Base-by-base conservation (phyloP, 2,113 vertebrate genomes). In the Trematocara stigmaticum region DNA sequence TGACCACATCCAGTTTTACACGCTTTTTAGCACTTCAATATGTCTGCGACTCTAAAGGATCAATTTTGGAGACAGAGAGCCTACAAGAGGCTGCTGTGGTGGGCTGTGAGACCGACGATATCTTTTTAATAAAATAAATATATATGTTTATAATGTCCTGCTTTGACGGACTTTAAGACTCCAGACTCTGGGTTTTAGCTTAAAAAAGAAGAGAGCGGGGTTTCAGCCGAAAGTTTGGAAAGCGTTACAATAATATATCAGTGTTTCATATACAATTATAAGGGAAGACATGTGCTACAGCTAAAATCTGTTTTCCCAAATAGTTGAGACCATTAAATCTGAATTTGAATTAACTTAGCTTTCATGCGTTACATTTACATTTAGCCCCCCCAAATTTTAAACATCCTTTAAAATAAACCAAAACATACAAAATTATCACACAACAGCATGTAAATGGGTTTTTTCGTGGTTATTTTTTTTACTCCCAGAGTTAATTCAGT, bases 1-100 rank as follows among this genome's bases (percentile, higher is more conserved):
- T 29, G 26, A 29, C 86, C 85, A 92, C 84, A 78, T 81, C 10
- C 82, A 79, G 40, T 42, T 93, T 88, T 42, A 83, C 69, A 66
- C 56, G 78, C 45, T 78, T 89, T 88, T 45, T 78, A 82, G 40
- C 55, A 15, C 59, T 86, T 78, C 71, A 83, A 85, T 74, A 29
- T 84, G 84, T n/a, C 35, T 84, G 23, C 84, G 78, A 80, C 82
- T 66, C 26, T 49, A 49, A 76, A 34, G 16, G 71, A 76, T 51
- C 10, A 8, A 76, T 51, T 80, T 40, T 40, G 53, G 31, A 83
- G 53, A 81, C 45, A 78, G 52, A 13, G 20, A 40, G 18, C 69
- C 23, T 31, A 20, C 26, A 6, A 56, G 29, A 5, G 47, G 16
- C 23, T 52, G 29, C 61, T 53, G 69, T 16, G 23, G 3, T 31